Evolutionary conservation across 2,888 invertebrate species (phyloP).

Genomic region (Cosmia trapezina): DNA sequence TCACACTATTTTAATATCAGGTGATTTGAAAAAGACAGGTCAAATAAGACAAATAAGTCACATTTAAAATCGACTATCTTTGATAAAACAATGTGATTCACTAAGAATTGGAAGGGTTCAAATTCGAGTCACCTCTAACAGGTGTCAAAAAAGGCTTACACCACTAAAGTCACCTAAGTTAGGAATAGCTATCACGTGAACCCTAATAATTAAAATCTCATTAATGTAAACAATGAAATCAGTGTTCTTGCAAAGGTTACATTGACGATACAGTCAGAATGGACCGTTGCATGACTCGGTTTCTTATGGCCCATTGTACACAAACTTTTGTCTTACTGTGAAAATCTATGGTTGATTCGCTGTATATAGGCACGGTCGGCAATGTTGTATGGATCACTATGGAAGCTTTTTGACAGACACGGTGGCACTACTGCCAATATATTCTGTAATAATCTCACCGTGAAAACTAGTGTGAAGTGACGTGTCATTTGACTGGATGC

Average conservation of each 20-base stretch:
- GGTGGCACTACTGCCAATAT: too few species aligned
- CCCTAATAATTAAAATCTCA: constrained; percentile 19
- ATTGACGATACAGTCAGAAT: neutral
- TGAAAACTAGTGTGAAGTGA: too few species aligned
- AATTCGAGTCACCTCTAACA: constrained; percentile 7
- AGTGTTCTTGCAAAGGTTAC: neutral
- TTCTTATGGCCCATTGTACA: too few species aligned
- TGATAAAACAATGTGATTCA: constrained; percentile 19
- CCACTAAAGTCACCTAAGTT: neutral
- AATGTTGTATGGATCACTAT: too few species aligned
- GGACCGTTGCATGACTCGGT: too few species aligned
- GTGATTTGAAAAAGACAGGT: constrained; percentile 7
- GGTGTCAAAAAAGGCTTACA: neutral
- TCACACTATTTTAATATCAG: neutral
- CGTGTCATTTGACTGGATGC: too few species aligned
- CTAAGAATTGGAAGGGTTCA: neutral
- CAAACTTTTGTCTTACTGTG: too few species aligned
- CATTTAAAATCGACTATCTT: neutral
- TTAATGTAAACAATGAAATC: constrained; percentile 19
- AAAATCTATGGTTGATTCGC: too few species aligned
- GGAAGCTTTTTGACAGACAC: too few species aligned
- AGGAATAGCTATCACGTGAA: neutral
- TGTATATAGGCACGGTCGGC: too few species aligned
- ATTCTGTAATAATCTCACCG: too few species aligned
- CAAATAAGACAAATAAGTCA: constrained; percentile 18